A percentile compares a stretch with the other conserved stretches of the same genome.
These are phyloP conservation scores for Peucedramus taeniatus DNA, from an alignment of 2,113 vertebrate species.

Conservation along the genomic window DNA sequence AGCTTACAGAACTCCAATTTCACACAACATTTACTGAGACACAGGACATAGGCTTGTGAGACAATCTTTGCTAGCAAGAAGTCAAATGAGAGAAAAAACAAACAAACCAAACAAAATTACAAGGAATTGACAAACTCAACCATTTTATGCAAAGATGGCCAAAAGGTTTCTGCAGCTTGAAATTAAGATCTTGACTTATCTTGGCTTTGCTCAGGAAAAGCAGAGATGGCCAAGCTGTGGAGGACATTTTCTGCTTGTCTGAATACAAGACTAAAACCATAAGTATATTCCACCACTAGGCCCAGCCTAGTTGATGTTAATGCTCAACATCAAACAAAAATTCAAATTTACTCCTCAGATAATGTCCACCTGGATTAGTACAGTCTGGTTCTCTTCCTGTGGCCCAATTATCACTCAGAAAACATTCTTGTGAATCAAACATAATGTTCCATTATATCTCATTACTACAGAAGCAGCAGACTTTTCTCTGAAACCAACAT, in stretches of 20 bases:
- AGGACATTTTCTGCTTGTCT: not conserved
- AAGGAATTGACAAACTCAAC: not conserved
- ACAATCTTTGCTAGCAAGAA: not conserved
- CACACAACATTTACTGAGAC: constrained; percentile 1
- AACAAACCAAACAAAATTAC: not conserved
- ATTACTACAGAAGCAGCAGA: not conserved
- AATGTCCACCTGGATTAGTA: not conserved
- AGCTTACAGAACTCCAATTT: not conserved
- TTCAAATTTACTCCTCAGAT: not conserved
- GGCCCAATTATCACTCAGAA: not conserved
- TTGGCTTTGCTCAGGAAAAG: not conserved
- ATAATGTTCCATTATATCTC: not conserved
- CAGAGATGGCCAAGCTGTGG: too few relatives aligned
- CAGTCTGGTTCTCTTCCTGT: not conserved
- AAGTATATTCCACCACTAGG: not conserved
- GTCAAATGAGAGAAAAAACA: not conserved
- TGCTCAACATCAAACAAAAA: not conserved
- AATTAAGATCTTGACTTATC: not conserved
- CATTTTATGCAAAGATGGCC: not conserved
- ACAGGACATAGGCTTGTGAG: not conserved
- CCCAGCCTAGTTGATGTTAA: not conserved
- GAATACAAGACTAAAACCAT: not conserved
- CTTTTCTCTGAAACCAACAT: not conserved
- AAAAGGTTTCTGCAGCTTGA: not conserved
- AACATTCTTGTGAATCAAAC: not conserved